Base-by-base conservation (phyloP, 2,797 vertebrate species). In the Enteromius fasciolatus region DNA sequence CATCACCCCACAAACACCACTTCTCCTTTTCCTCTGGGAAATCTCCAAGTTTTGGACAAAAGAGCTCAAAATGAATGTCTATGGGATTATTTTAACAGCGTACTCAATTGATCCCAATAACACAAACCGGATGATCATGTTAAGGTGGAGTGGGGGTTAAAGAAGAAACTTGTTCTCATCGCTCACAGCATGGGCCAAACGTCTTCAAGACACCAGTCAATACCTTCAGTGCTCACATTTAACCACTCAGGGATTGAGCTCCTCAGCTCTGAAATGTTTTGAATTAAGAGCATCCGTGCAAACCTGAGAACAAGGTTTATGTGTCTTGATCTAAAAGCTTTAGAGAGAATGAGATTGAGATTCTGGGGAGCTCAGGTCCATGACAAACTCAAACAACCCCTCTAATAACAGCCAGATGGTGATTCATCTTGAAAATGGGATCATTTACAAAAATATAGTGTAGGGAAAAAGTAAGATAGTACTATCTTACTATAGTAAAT, bases 11-110 rank as follows among this genome's bases (percentile, higher is more conserved):
- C 23, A 39, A 44, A 48, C 69, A 41, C 54, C 73, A 17, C 5
- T 67, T 6, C 63, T 74, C 52, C 3, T 59, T 78, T 86, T 84
- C 52, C 86, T 84, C 50, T 84, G 81, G 85, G 84, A 88, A 90
- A 89, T 64, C 25, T 63, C 25, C 31, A 63, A 31, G 61, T 81
- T 89, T 84, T 48, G 82, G 68, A 15, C 75, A 31, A 61, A 75
- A 73, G 63, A 82, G 81, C 57, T 61, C 81, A 82, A 86, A 86
- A 25, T 81, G 76, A 82, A 72, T 78, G 52, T 85, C 80, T 86
- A 20, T 44, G 17, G 46, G 44, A 80, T 86, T 88, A 88, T 84
- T 82, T 86, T 69, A 79, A 84, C 59, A 36, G 36, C 28, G 41
- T 61, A 66, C 57, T 64, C 48, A 48, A 85, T 68, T n/a, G 76